phyloP scores from a whole-genome alignment of 2,797 vertebrate genomes.

The Labroides dimidiatus region DNA sequence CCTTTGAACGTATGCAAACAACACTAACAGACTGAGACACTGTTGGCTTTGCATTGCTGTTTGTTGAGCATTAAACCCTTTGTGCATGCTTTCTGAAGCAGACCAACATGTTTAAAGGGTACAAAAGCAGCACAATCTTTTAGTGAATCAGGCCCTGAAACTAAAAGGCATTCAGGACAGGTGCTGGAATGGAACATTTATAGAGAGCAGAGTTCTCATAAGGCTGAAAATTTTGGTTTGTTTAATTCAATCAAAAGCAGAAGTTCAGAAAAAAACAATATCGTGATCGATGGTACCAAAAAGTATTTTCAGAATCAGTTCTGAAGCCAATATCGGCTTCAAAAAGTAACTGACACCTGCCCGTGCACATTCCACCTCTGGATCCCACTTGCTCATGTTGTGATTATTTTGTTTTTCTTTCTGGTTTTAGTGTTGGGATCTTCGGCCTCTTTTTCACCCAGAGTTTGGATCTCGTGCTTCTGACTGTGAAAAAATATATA shows the following conservation, averaged over 20 bases:
- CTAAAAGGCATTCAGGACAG: too few species aligned
- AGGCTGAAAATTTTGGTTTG: background rate
- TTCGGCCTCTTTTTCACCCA: background rate
- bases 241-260: background rate
- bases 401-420: background rate
- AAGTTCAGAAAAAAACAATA: background rate
- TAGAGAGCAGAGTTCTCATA: too few species aligned
- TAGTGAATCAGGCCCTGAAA: too few species aligned
- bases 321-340: background rate
- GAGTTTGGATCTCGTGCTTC: background rate
- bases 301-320: background rate
- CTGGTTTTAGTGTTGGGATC: background rate
- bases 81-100: too few species aligned
- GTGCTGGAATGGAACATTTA: too few species aligned
- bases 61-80: too few species aligned
- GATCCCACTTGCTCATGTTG: constrained; percentile 1
- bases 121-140: too few species aligned
- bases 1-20: too few species aligned
- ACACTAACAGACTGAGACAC: too few species aligned
- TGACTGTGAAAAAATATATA: background rate
- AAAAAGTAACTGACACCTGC: background rate
- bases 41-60: too few species aligned
- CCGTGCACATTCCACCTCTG: background rate
- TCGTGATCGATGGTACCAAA: background rate
- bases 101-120: too few species aligned